phyloP scores from a whole-genome alignment of 1,140 invertebrate genomes.

The Paramacrobiotus metropolitanus region DNA sequence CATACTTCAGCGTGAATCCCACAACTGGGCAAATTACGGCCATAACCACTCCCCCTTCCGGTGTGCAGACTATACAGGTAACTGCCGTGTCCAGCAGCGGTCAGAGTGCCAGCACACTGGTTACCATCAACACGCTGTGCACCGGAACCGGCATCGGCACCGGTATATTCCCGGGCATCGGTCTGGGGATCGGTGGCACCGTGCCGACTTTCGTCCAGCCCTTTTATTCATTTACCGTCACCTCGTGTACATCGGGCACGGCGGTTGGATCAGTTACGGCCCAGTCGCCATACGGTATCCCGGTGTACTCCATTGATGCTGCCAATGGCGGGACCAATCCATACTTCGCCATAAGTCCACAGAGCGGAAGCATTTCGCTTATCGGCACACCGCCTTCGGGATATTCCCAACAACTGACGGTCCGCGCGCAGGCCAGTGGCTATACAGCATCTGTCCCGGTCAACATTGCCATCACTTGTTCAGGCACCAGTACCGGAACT shows the following conservation, averaged over 20 bases:
- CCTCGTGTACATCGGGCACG: neutral
- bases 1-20: no score
- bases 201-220: neutral
- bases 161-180: neutral
- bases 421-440: neutral
- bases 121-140: no score
- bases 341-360: neutral
- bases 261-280: neutral
- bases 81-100: no score
- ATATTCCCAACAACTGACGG: neutral
- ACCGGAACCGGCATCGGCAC: no score
- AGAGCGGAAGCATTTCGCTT: no score
- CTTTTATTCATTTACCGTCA: neutral
- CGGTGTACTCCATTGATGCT: neutral
- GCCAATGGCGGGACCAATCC: no score
- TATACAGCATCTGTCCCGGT: neutral
- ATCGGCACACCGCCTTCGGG: no score
- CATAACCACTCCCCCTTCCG: no score
- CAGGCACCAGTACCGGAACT: slow-evolving; percentile 1
- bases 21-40: no score
- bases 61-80: no score
- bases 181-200: neutral
- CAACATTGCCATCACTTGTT: neutral
- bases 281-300: neutral
- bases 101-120: no score